phyloP scores from a whole-genome alignment of 2,113 vertebrate genomes.

The Lota lota region DNA sequence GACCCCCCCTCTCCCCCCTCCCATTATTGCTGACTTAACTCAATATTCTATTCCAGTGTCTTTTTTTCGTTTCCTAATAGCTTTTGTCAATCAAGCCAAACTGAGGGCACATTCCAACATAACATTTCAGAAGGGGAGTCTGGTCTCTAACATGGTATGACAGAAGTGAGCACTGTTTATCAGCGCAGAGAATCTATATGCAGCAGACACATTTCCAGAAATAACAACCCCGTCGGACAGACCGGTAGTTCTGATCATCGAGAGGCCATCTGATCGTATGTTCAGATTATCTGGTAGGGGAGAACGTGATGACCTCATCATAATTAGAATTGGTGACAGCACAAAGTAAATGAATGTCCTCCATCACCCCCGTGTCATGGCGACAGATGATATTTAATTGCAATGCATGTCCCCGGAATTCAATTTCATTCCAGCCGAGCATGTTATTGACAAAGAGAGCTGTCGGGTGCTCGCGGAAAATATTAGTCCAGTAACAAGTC shows the following conservation, averaged over 20 bases:
- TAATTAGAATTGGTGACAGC: slow-evolving; percentile 62
- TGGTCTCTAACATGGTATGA: too few species aligned
- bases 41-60: too few species aligned
- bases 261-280: too few species aligned
- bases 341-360: slow-evolving; percentile 43
- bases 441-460: slow-evolving; percentile 60
- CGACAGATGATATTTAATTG: slow-evolving; percentile 51
- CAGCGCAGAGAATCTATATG: too few species aligned
- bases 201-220: too few species aligned
- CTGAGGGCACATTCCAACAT: too few species aligned
- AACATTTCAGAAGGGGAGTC: too few species aligned
- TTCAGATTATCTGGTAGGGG: too few species aligned
- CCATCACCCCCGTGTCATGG: slow-evolving; percentile 33
- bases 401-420: slow-evolving; percentile 32
- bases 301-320: slow-evolving; percentile 46
- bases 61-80: not conserved
- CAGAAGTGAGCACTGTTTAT: too few species aligned
- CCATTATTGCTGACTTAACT: too few species aligned
- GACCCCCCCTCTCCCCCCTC: not conserved
- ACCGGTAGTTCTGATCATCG: too few species aligned
- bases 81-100: slow-evolving; percentile 41
- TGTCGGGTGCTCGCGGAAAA: slow-evolving; percentile 54
- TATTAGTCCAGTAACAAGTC: slow-evolving; percentile 61
- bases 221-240: too few species aligned
- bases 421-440: slow-evolving; percentile 64